Percentiles rank a stretch among this genome's conserved stretches.
Evolutionary conservation across 2,888 invertebrate genomes (phyloP).

Genomic region (Caenorhabditis panamensis): DNA sequence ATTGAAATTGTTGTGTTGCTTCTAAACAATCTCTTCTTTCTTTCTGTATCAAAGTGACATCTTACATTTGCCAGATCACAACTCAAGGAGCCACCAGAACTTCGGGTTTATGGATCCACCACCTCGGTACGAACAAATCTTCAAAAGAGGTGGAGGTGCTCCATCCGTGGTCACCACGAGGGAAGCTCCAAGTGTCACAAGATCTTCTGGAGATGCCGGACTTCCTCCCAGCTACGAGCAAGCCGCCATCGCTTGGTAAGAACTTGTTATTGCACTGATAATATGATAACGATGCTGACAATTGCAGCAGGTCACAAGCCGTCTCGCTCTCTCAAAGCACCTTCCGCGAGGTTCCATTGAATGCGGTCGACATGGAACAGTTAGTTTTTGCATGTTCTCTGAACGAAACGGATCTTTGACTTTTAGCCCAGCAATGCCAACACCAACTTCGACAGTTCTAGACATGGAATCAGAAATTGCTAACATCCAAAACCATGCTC

Average conservation of each 20-base stretch:
- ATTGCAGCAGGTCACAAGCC: constrained; percentile 28
- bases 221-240: constrained; percentile 52
- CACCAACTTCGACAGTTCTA: constrained; percentile 34
- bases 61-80: constrained; percentile 27
- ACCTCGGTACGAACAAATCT: constrained; percentile 58
- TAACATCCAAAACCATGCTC: constrained; percentile 51
- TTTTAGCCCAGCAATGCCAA: constrained; percentile 44
- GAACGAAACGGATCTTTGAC: background rate
- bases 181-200: constrained; percentile 39
- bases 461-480: constrained; percentile 46
- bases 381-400: constrained; percentile 17
- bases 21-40: no score
- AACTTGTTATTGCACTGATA: background rate
- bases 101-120: constrained; percentile 58
- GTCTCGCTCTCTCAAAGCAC: constrained; percentile 12
- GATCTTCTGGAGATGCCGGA: constrained; percentile 37
- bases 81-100: constrained; percentile 40
- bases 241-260: constrained; percentile 20
- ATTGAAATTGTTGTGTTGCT: background rate
- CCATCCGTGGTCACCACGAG: constrained; percentile 44
- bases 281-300: constrained; percentile 12
- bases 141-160: constrained; percentile 44
- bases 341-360: constrained; percentile 30
- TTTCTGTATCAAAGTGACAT: no score
- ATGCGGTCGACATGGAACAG: constrained; percentile 25